Evolutionary conservation across 2,797 vertebrate genomes (phyloP), one percentile per base, ranked within the genome.

Genomic region (Erithacus rubecula): DNA sequence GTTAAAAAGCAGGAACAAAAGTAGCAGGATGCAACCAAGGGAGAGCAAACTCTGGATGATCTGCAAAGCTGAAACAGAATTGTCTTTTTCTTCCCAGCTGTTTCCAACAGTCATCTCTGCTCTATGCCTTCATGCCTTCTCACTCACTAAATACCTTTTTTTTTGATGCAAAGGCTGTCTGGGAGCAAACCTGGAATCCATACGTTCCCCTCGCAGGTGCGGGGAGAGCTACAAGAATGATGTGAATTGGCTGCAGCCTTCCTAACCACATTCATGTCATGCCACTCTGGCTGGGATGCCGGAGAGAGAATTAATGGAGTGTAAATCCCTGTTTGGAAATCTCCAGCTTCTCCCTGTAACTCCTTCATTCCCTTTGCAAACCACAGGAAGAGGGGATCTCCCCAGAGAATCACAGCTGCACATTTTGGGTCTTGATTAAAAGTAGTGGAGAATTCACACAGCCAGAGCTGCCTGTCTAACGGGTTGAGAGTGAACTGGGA

Each of bases 311-410:
- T 91, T 94, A 94, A 94, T 90, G 80, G 93, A 95, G 85, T 96
- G 77, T 90, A 95, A 96, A 96, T 93, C 88, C 79, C 68, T 18
- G 39, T 71, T 92, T 94, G 85, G 95, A 94, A 95, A 53, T 76
- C 86, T 94, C 67, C 44, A 43, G 55, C 85, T 94, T 87, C 70
- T 89, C 90, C 51, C 71, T 89, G 71, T 91, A 94, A 94, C 90
- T 93, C 79, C 85, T 94, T 93, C 83, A 47, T 39, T 86, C 87
- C 83, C 89, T 87, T 85, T 5, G 3, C 32, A 79, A 92, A 71
- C 59, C 70, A 27, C 72, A 69, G 1, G 13, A 68, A 69, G 30
- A 77, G 29, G 26, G 30, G 36, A 63, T 87, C 65, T 83, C 89
- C 65, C 23, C 46, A 59, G 10, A 46, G 51, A 90, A n/a, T 24